Conservation (phyloP, 1,140 invertebrate species). For the Diachasma alloeum region DNA sequence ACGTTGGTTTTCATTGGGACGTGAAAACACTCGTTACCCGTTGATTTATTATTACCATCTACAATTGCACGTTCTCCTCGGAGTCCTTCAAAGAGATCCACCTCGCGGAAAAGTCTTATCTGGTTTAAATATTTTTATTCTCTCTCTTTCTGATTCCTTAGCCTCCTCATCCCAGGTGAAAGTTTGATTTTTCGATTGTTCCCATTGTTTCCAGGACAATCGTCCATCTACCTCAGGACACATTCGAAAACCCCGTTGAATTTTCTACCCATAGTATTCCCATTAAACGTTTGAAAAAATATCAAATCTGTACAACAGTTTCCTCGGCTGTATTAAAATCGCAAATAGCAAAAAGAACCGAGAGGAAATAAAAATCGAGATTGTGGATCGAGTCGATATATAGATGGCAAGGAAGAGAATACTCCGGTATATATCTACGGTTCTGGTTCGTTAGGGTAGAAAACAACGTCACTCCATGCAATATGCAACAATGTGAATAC, state of each 20-base stretch:
- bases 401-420: constrained; percentile 18
- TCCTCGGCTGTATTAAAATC: neutral
- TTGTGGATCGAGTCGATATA: constrained; percentile 5
- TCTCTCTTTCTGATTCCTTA: neutral
- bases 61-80: constrained; percentile 15
- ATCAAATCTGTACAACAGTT: neutral
- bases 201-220: constrained; percentile 25
- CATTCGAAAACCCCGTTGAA: neutral
- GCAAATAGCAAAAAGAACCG: neutral
- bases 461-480: constrained; percentile 44
- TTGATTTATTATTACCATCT: constrained; percentile 34
- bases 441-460: constrained; percentile 45
- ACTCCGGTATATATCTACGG: constrained; percentile 25
- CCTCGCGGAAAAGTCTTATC: constrained; percentile 6
- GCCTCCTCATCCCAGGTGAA: neutral
- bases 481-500: constrained; percentile 45
- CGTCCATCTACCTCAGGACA: constrained; percentile 27
- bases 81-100: neutral
- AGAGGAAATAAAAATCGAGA: neutral
- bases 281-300: neutral
- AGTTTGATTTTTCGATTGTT: constrained; percentile 28
- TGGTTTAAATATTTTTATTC: constrained; percentile 11
- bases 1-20: neutral
- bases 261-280: neutral
- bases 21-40: constrained; percentile 28